Evolutionary conservation across 2,888 invertebrate genomes (phyloP).

Genomic region (Tethea ocularis): DNA sequence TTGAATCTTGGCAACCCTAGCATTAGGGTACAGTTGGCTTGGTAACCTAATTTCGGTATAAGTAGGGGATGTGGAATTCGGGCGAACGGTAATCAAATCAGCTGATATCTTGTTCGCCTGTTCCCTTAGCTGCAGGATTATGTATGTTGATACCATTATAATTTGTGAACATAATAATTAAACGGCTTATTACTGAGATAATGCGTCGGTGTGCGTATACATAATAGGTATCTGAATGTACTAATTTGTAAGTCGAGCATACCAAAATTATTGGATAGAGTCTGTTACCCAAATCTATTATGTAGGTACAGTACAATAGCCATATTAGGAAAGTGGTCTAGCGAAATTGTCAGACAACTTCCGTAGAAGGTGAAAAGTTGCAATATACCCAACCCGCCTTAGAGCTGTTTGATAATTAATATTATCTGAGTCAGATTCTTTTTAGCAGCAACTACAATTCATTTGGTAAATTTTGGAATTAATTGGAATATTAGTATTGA

Average conservation of each 20-base stretch:
- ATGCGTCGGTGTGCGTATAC: neutral
- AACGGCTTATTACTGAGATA: conserved; percentile 13
- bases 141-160: conserved; percentile 2
- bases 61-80: conserved; percentile 21
- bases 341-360: too few species aligned
- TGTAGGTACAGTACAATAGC: too few species aligned
- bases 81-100: conserved; percentile 31
- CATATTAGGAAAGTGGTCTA: too few species aligned
- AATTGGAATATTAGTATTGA: too few species aligned
- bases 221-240: neutral
- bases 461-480: too few species aligned
- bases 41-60: conserved; percentile 46
- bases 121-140: conserved; percentile 1
- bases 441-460: too few species aligned
- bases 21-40: conserved; percentile 34
- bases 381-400: too few species aligned
- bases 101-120: conserved; percentile 19
- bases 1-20: conserved; percentile 17
- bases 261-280: too few species aligned
- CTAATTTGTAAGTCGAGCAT: neutral
- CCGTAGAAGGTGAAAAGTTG: too few species aligned
- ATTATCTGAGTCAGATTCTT: too few species aligned
- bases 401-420: too few species aligned
- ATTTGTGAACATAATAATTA: conserved; percentile 20
- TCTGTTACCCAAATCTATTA: too few species aligned